Evolutionary conservation across 1,140 invertebrate species (phyloP), one percentile per base, ranked within the genome.

Genomic region (Steinernema khuongi): DNA sequence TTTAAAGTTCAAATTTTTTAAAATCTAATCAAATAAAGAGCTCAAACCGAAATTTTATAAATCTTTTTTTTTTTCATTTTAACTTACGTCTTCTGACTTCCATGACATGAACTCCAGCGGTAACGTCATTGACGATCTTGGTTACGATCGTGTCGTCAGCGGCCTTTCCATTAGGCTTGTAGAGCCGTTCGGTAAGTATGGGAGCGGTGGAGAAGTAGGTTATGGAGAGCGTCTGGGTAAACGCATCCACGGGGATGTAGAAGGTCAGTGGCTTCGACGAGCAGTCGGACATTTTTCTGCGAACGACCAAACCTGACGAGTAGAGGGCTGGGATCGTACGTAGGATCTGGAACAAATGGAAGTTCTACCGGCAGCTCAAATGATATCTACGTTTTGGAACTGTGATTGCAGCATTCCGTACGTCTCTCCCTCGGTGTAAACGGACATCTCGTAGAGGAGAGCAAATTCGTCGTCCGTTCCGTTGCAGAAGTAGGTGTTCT

Each of bases 231-330:
- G 77, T 78, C 30, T 78, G 77, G 29, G 75, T 44, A 69, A 72
- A 78, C 1, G 77, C 69, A 50, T 78, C 77, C 1, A 78, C 68
- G 14, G 77, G 77, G 71, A 78, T 71, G 60, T 77, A 78, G 29
- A 74, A 60, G 18, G 32, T 50, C n/a, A 36, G 43, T 26, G 28
- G 33, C 32, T 19, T 31, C 17, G 19, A 33, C 72, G 44, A 67
- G 66, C 75, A 76, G 22, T 76, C 67, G 28, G 18, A 19, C 14
- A 2, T 2, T 1, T 69, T 19, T 28, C 73, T 29, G 17, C n/a
- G 18, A 69, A 77, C 68, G 1, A 78, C 77, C 31, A 79, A 26
- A n/a, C 71, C 71, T n/a, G 29, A 67, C 1, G 70, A 71, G 76
- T 72, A 78, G 32, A 74, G 73, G 1, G 67, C 18, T 18, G 77